phyloP scores from a whole-genome alignment of 2,888 invertebrate genomes.

The Rosalia funebris region DNA sequence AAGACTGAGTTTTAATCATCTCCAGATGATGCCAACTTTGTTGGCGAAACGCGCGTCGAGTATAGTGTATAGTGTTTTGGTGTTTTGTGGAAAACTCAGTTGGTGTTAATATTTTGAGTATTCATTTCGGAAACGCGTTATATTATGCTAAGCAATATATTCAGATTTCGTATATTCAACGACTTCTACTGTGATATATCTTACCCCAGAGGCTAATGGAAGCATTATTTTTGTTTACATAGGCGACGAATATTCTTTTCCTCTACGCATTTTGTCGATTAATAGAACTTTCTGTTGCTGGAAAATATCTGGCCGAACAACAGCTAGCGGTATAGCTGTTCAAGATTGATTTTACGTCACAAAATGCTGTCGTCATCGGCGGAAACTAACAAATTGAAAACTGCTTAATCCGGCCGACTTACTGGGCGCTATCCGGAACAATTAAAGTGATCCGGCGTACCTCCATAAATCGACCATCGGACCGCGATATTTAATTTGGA shows the following conservation, averaged over 20 bases:
- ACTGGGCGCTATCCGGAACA: neutral
- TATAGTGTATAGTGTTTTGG: too few relatives aligned
- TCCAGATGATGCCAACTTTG: too few relatives aligned
- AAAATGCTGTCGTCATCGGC: neutral
- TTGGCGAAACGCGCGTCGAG: too few relatives aligned
- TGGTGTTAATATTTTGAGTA: too few relatives aligned
- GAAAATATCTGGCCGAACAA: neutral
- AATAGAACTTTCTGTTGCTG: neutral
- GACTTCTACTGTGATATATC: too few relatives aligned
- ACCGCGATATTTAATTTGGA: slow-evolving; percentile 8
- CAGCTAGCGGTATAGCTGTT: neutral
- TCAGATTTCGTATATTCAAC: too few relatives aligned
- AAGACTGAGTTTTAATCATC: too few relatives aligned
- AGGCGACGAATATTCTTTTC: neutral
- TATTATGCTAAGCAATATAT: too few relatives aligned
- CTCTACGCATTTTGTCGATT: neutral
- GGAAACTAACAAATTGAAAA: slow-evolving; percentile 1
- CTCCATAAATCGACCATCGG: neutral
- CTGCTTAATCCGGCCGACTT: slow-evolving; percentile 1
- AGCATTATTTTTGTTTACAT: too few relatives aligned
- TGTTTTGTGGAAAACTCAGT: too few relatives aligned
- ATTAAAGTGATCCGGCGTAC: neutral
- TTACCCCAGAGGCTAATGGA: too few relatives aligned
- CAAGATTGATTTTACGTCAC: neutral
- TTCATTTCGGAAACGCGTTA: too few relatives aligned